phyloP scores from a whole-genome alignment of 2,113 vertebrate genomes.

The Pedetes capensis region DNA sequence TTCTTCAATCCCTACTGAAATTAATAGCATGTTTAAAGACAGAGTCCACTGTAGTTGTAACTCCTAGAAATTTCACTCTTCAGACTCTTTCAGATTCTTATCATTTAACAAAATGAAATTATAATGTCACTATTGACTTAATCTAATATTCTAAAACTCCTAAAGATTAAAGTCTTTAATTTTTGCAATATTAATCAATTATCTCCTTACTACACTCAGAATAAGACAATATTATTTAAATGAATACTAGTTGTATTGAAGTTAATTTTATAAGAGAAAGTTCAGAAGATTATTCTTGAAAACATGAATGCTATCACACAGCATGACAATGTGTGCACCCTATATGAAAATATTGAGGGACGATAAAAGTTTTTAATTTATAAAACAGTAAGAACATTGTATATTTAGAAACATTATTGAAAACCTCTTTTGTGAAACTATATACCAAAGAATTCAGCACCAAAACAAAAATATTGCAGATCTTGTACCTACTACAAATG shows the following conservation, averaged over 20 bases:
- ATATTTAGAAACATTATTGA: neutral
- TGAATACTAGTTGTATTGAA: neutral
- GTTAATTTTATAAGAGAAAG: neutral
- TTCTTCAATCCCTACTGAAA: neutral
- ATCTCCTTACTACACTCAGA: slow-evolving; percentile 30
- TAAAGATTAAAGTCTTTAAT: neutral
- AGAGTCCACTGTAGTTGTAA: neutral
- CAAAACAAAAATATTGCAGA: neutral
- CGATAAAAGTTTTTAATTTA: neutral
- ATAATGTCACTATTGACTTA: neutral
- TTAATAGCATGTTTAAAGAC: neutral
- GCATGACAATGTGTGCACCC: neutral
- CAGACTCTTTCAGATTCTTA: slow-evolving; percentile 22
- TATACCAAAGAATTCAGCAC: neutral
- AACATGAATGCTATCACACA: neutral
- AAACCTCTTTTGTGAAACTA: neutral
- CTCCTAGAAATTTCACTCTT: slow-evolving; percentile 1
- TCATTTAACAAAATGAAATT: slow-evolving; percentile 47
- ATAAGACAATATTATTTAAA: slow-evolving; percentile 3
- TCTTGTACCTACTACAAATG: neutral
- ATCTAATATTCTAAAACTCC: slow-evolving; percentile 16
- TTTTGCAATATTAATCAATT: slow-evolving; percentile 37
- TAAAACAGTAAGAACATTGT: neutral
- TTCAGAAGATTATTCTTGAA: slow-evolving; percentile 15
- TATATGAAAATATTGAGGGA: neutral